These are phyloP conservation scores for Thunnus maccoyii DNA, from an alignment of 2,113 vertebrate species.

Conservation along the genomic window DNA sequence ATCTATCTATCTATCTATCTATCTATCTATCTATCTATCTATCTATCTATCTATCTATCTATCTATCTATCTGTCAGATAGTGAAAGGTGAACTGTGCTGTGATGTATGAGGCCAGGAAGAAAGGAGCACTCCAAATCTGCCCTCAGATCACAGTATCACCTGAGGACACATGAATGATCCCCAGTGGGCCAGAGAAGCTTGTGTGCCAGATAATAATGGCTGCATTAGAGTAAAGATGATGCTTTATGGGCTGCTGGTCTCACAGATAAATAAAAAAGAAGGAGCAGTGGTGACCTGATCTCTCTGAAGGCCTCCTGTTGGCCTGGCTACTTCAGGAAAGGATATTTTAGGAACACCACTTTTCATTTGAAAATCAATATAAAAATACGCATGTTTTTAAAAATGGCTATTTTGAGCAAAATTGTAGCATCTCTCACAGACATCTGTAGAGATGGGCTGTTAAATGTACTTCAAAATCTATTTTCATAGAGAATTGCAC, in stretches of 20 bases:
- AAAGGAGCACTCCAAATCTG: constrained; percentile 49
- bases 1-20: background rate
- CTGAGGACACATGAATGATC: constrained; percentile 44
- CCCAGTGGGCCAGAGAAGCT: background rate
- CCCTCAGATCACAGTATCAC: constrained; percentile 21
- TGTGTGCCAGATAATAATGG: constrained; percentile 39
- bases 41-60: too few relatives aligned
- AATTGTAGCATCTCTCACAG: background rate
- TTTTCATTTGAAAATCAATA: background rate
- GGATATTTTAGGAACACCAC: too few relatives aligned
- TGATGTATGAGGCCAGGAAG: background rate
- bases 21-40: background rate
- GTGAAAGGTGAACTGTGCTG: constrained; percentile 12
- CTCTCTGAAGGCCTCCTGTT: background rate
- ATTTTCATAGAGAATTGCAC: constrained; percentile 12
- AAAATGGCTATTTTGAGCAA: background rate
- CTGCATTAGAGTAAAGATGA: constrained; percentile 38
- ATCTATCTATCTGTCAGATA: background rate
- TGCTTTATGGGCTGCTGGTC: constrained; percentile 4
- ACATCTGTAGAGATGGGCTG: background rate
- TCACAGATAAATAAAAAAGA: background rate
- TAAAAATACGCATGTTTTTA: background rate
- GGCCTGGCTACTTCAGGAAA: too few relatives aligned
- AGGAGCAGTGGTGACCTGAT: background rate
- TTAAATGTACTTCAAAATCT: constrained; percentile 36